Conservation (phyloP, 1,140 invertebrate species). For the Pantala flavescens region DNA sequence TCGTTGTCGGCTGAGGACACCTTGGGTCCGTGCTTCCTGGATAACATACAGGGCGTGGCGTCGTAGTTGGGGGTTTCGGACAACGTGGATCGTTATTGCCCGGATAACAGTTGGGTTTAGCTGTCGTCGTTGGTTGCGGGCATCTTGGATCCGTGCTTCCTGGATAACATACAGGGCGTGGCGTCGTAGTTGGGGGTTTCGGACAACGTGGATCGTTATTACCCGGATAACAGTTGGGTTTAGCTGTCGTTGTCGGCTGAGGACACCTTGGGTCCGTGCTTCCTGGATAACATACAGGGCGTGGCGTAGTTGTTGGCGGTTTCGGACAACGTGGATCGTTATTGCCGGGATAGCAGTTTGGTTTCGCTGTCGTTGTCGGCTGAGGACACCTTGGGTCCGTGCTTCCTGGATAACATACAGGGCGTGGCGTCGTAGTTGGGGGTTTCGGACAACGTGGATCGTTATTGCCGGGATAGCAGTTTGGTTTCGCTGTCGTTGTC, state of each 20-base stretch:
- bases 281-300: slow-evolving; percentile 27
- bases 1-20: slow-evolving; percentile 20
- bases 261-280: slow-evolving; percentile 27
- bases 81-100: slow-evolving; percentile 33
- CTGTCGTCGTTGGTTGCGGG: slow-evolving; percentile 20
- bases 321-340: slow-evolving; percentile 37
- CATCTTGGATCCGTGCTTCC: slow-evolving; percentile 16
- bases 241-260: slow-evolving; percentile 22
- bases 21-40: slow-evolving; percentile 23
- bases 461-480: slow-evolving; percentile 29
- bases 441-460: slow-evolving; percentile 26
- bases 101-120: slow-evolving; percentile 22
- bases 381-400: slow-evolving; percentile 30
- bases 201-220: slow-evolving; percentile 17
- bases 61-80: slow-evolving; percentile 21
- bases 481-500: slow-evolving; percentile 11
- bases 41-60: slow-evolving; percentile 22
- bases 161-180: slow-evolving; percentile 17
- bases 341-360: slow-evolving; percentile 36
- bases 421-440: slow-evolving; percentile 15
- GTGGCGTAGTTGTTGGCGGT: slow-evolving; percentile 27
- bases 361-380: slow-evolving; percentile 24
- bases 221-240: slow-evolving; percentile 27
- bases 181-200: slow-evolving; percentile 13
- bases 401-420: slow-evolving; percentile 26